Evolutionary conservation across 2,888 invertebrate species (phyloP).

Genomic region (Poecilobothrus nobilitatus): DNA sequence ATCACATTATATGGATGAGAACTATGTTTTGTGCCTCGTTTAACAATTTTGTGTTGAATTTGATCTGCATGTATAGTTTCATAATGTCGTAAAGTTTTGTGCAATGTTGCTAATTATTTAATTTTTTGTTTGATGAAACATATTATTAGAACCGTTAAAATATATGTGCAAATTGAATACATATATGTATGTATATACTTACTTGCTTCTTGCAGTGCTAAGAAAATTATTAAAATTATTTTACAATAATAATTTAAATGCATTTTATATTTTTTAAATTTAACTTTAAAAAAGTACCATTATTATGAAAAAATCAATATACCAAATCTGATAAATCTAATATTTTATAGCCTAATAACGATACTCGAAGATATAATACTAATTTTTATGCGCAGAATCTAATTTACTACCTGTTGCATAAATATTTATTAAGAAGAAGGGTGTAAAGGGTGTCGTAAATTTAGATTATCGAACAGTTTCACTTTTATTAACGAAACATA

Average conservation of each 20-base stretch:
- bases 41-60: conserved; percentile 68
- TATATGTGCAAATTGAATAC: too few species aligned
- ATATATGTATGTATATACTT: not conserved
- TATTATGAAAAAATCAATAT: not conserved
- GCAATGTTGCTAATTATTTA: conserved; percentile 52
- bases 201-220: not conserved
- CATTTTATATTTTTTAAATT: not conserved
- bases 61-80: conserved; percentile 69
- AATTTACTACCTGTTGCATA: too few species aligned
- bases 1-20: conserved; percentile 78
- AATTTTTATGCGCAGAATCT: too few species aligned
- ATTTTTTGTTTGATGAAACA: not conserved
- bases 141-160: not conserved
- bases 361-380: too few species aligned
- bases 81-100: conserved; percentile 71
- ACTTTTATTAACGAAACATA: too few species aligned
- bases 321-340: too few species aligned
- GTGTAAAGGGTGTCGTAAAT: too few species aligned
- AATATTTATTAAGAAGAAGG: too few species aligned
- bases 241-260: not conserved
- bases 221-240: not conserved
- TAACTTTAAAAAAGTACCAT: not conserved
- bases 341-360: too few species aligned
- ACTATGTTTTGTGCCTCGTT: conserved; percentile 72
- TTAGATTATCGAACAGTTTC: too few species aligned